phyloP scores from a whole-genome alignment of 2,888 invertebrate genomes.

The Nymphalis c-album region DNA sequence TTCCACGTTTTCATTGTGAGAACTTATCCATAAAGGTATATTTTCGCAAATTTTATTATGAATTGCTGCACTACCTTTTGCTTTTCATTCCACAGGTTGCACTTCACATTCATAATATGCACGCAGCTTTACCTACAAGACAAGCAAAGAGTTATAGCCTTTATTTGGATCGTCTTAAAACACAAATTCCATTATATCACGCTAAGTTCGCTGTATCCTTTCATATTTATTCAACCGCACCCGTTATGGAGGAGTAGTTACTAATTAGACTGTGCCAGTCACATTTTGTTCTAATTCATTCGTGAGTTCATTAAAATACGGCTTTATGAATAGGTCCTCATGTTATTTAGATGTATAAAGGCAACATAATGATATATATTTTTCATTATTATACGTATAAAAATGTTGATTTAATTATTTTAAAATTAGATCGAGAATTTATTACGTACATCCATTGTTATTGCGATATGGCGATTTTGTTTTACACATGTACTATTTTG shows the following conservation, averaged over 20 bases:
- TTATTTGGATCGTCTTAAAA: not conserved
- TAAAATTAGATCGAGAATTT: not conserved
- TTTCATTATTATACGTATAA: conserved; percentile 4
- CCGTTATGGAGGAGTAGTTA: conserved; percentile 46
- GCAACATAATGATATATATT: conserved; percentile 5
- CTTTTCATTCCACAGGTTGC: conserved; percentile 19
- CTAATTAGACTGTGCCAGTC: conserved; percentile 45
- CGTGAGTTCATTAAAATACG: conserved; percentile 15
- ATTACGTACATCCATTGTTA: not conserved
- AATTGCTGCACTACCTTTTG: conserved; percentile 15
- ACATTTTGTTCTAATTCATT: conserved; percentile 28
- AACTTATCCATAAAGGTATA: conserved; percentile 9
- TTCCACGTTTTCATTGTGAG: conserved; percentile 1
- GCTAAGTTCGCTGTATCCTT: conserved; percentile 28
- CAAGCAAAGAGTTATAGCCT: not conserved
- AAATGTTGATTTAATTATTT: conserved; percentile 1
- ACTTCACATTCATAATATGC: conserved; percentile 13
- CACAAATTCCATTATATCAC: not conserved
- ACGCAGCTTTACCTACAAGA: conserved; percentile 13
- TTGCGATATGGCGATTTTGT: too few relatives aligned
- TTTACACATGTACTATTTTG: too few relatives aligned
- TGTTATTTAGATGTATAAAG: conserved; percentile 10
- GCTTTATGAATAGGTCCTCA: conserved; percentile 10
- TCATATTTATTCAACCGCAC: conserved; percentile 60
- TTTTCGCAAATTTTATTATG: conserved; percentile 12